These are phyloP conservation scores for Tachina fera DNA, from an alignment of 2,888 invertebrate genomes.

Conservation along the genomic window DNA sequence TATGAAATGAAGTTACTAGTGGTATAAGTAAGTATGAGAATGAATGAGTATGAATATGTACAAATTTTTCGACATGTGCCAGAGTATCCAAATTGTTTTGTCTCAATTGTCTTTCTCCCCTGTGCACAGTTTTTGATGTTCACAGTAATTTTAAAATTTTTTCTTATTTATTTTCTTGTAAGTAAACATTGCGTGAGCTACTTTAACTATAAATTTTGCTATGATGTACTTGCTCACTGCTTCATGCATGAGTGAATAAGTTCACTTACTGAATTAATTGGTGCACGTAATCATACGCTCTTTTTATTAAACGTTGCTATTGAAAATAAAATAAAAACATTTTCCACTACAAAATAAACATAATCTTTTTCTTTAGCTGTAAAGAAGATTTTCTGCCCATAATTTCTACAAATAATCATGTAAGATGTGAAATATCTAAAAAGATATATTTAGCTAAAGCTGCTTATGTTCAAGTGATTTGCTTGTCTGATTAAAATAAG, in stretches of 20 bases:
- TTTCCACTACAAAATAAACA: slow-evolving; percentile 2
- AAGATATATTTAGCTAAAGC: not conserved
- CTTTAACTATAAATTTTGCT: not conserved
- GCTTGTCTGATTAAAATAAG: too few species aligned
- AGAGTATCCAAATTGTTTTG: too few species aligned
- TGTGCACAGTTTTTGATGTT: too few species aligned
- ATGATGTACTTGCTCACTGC: slow-evolving; percentile 23
- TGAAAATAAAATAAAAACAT: not conserved
- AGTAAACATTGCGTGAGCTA: slow-evolving; percentile 39
- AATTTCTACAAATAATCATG: not conserved
- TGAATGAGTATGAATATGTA: too few species aligned
- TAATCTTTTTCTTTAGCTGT: not conserved
- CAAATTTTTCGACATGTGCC: too few species aligned
- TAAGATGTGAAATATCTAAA: not conserved
- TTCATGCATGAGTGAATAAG: slow-evolving; percentile 54
- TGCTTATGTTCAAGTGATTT: too few species aligned
- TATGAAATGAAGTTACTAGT: too few species aligned
- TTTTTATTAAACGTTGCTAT: slow-evolving; percentile 24
- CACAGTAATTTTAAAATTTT: not conserved
- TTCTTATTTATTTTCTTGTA: slow-evolving; percentile 25
- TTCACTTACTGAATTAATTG: slow-evolving; percentile 61
- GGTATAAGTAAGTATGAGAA: too few species aligned
- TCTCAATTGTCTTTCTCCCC: too few species aligned
- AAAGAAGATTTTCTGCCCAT: not conserved
- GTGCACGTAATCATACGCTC: slow-evolving; percentile 63